Evolutionary conservation across 2,113 vertebrate species (phyloP), one percentile per base, ranked within the genome.

Genomic region (Coryphaenoides rupestris): DNA sequence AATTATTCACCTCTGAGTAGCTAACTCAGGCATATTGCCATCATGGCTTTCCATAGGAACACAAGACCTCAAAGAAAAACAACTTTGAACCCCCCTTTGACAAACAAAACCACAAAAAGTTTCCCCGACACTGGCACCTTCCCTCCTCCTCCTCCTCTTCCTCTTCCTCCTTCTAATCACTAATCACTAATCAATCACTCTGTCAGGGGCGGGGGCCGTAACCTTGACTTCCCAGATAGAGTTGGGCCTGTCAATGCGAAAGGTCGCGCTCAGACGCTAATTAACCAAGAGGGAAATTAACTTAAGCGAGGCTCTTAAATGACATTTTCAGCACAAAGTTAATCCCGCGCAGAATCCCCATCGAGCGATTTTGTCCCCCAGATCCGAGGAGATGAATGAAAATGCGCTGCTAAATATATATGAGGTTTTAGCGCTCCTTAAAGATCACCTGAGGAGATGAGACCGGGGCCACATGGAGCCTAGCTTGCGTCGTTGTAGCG

Each of bases 251-350:
- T 90, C 85, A 83, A 53, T 84, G 84, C 67, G 69, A 91, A 92
- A 92, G 90, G 87, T 91, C 89, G 88, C 65, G 66, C 76, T 80
- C 77, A 77, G 82, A 83, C 83, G 89, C 91, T 93, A 93, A 94
- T 94, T 95, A 93, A 91, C 89, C 90, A 87, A 86, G 87, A 86
- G 89, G 86, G 88, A 94, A 94, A 93, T 93, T 81, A 92, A 87
- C 85, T 75, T 87, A 86, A 40, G 77, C 22, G 47, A 79, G 80
- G 73, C 81, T 89, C n/a, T 89, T 91, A 88, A 81, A 78, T 90
- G 83, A 84, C 83, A 90, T 92, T 91, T 91, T 76, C 74, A 73
- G 74, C 56, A 40, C 49, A 65, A 76, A 68, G 76, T 79, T 84
- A 86, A 81, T 84, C 82, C 75, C n/a, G 9, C 19, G 13, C 60